Evolutionary conservation across 2,888 invertebrate genomes (phyloP), one percentile per base, ranked within the genome.

Genomic region (Gasteruption jaculator): DNA sequence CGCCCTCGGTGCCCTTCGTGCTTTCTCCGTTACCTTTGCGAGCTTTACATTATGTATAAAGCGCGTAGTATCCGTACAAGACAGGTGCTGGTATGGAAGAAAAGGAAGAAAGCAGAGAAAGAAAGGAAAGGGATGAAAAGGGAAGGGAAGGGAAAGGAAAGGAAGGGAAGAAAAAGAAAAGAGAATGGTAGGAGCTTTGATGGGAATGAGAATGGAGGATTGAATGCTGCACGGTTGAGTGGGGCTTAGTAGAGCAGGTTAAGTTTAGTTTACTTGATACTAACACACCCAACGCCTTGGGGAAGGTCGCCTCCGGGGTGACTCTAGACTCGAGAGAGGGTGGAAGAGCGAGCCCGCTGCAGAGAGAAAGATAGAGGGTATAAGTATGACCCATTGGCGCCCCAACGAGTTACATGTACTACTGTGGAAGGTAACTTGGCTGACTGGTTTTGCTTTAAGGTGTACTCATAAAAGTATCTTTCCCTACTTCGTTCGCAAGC

Each of bases 191-290:
- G 12, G 30, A 29, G 8, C 11, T 35, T 38, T 20, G 47, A 45
- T 46, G 46, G 39, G 42, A 46, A 42, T 41, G 42, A 44, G 39
- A 50, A 46, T 39, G 33, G 45, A 41, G 43, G 50, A 50, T 55
- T 49, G 50, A 54, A 47, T 46, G 46, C 44, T 46, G 36, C 33
- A 40, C 45, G 42, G 42, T 45, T 35, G 39, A 47, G 47, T 48
- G 48, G 41, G 46, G 52, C 54, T 54, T 52, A 34, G 51, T 43
- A 42, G 51, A 45, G 46, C 48, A 48, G 54, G 53, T 56, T 55
- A 52, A 58, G 54, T 56, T 59, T 49, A 50, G 55, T 54, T 59
- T 55, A 55, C 52, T 54, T 51, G 58, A 53, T 54, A 55, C 54
- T 41, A 47, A 43, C 42, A 45, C n/a, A n/a, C n/a, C 41, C 33